Evolutionary conservation across 2,113 vertebrate genomes (phyloP), one percentile per base, ranked within the genome.

Genomic region (Eurystomus gularis): DNA sequence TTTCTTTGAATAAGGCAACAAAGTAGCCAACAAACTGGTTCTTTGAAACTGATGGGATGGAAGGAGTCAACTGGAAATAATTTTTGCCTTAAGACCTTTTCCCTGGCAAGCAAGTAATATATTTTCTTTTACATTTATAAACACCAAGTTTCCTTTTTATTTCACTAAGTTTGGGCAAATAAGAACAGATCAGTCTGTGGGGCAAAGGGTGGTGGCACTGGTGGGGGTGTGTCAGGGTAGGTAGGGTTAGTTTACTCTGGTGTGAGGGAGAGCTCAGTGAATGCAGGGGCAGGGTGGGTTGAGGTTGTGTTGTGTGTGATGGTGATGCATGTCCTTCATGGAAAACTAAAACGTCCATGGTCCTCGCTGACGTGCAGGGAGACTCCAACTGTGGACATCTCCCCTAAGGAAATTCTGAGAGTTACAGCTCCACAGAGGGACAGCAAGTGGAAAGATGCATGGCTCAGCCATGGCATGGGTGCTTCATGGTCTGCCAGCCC

Each of bases 1-100:
- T 61, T 61, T 44, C 62, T 44, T 65, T 42, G 12, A 82, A 62
- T 90, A 70, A 90, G 80, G 31, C 20, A 90, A 73, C n/a, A 70
- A 91, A 85, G 25, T 85, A 57, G 31, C 66, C 70, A 92, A 91
- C 66, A 80, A 91, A 88, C 76, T 70, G 16, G 49, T 82, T 82
- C 84, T 96, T 93, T 96, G 78, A 93, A 93, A 91, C 44, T 82
- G 64, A 82, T 78, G 70, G 78, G 9, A 13, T 85, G 21, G 82
- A 92, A 95, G 66, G 64, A 89, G 66, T 91, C 70, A 86, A 93
- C 79, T 85, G 75, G 78, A 96, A 96, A 80, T 76, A 69, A 87
- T 90, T 93, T 89, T 89, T 82, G 26, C 72, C 78, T 88, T 72
- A 77, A 94, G 93, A 91, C 66, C 76, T 82, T 91, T 95, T 86